Conservation (phyloP, 2,888 invertebrate genomes). For the Agrypnus murinus region DNA sequence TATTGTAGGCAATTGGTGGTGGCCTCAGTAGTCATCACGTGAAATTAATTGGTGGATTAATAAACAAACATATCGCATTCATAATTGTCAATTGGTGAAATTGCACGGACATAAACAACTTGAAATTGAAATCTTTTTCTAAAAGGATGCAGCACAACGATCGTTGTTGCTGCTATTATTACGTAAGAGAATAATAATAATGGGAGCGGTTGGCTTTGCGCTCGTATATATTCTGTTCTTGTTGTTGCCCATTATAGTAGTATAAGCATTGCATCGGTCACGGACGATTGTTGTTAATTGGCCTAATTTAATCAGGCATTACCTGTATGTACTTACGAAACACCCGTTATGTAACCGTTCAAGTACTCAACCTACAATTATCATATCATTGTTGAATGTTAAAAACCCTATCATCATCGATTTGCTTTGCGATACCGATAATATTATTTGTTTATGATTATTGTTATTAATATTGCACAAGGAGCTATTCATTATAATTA, state of each 20-base stretch:
- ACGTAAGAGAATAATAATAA: constrained; percentile 19
- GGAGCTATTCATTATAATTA: no score
- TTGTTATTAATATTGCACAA: no score
- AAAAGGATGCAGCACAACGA: no score
- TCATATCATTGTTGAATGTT: no score
- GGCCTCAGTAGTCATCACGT: constrained; percentile 17
- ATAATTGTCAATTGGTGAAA: constrained; percentile 18
- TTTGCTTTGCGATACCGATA: no score
- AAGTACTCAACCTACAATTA: constrained; percentile 10
- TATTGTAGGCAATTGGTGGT: constrained; percentile 26
- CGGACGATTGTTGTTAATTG: constrained; percentile 36
- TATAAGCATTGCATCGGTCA: constrained; percentile 32
- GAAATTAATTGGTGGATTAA: constrained; percentile 32
- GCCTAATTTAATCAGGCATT: constrained; percentile 36
- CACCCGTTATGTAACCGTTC: constrained; percentile 32
- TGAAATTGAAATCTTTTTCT: not conserved
- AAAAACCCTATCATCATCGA: no score
- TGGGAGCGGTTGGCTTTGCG: constrained; percentile 29
- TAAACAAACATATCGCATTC: not conserved
- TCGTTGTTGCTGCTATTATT: no score
- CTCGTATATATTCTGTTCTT: constrained; percentile 26
- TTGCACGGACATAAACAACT: constrained; percentile 6
- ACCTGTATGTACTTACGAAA: constrained; percentile 36
- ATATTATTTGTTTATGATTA: no score
- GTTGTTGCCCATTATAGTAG: constrained; percentile 27